Percentiles rank a stretch among this genome's conserved stretches.
Evolutionary conservation across 2,888 invertebrate genomes (phyloP).

Genomic region (Chrysomela aeneicollis): DNA sequence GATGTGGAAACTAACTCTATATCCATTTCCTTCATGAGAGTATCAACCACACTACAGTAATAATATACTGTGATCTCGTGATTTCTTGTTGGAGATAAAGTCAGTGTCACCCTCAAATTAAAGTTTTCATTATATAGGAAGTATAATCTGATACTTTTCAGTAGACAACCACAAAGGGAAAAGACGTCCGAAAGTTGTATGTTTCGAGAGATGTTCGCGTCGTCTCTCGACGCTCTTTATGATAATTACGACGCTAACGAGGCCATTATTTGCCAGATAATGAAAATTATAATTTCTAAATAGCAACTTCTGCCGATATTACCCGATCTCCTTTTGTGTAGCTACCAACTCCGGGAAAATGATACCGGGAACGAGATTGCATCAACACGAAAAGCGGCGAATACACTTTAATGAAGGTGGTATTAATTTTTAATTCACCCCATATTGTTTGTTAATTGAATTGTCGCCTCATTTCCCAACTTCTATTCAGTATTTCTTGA

Average conservation of each 20-base stretch:
- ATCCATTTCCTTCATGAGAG: conserved; percentile 8
- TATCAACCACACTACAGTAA: conserved; percentile 1
- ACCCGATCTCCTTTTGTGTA: conserved; percentile 38
- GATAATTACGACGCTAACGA: conserved; percentile 56
- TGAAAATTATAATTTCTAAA: conserved; percentile 55
- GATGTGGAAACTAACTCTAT: not conserved
- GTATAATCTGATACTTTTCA: conserved; percentile 41
- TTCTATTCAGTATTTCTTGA: too few relatives aligned
- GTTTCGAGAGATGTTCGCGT: conserved; percentile 32
- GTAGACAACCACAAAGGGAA: conserved; percentile 36
- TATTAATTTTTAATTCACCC: conserved; percentile 26
- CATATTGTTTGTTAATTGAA: conserved; percentile 6
- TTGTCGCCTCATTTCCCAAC: too few relatives aligned
- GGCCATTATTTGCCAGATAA: conserved; percentile 56
- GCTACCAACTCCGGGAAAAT: conserved; percentile 36
- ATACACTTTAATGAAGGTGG: conserved; percentile 26
- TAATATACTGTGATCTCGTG: not conserved
- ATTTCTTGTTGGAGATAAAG: conserved; percentile 24
- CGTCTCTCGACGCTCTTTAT: conserved; percentile 42
- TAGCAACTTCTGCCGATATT: conserved; percentile 42
- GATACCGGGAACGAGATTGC: conserved; percentile 31
- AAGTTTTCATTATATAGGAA: conserved; percentile 46
- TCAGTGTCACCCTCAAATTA: conserved; percentile 40
- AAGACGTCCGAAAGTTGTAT: conserved; percentile 45
- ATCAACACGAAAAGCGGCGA: conserved; percentile 20